Conservation (phyloP, 2,888 invertebrate species). For the Globia sparganii region DNA sequence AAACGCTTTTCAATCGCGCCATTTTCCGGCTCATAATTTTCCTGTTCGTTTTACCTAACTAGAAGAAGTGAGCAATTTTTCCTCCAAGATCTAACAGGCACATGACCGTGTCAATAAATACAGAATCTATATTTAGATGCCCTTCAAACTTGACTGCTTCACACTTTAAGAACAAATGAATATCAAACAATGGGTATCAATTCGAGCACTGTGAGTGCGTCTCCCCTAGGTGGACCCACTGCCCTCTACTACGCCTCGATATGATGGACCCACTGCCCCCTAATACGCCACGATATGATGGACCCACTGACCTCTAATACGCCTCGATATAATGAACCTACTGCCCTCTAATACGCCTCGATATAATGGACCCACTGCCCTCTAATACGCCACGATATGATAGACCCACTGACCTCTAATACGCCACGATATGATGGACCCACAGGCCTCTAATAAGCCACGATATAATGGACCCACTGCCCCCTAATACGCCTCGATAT, state of each 20-base stretch:
- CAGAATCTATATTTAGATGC: not conserved
- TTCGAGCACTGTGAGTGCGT: not conserved
- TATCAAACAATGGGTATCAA: not conserved
- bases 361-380: too few relatives aligned
- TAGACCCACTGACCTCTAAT: too few relatives aligned
- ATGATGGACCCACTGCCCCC: too few relatives aligned
- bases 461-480: too few relatives aligned
- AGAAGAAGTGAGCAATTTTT: not conserved
- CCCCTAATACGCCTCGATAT: not conserved
- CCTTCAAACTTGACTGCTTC: slow-evolving; percentile 12
- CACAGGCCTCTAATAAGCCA: too few relatives aligned
- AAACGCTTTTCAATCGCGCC: not conserved
- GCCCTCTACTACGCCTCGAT: too few relatives aligned
- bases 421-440: too few relatives aligned
- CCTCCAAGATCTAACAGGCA: not conserved
- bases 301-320: not conserved
- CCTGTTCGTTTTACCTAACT: not conserved
- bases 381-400: not conserved
- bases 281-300: not conserved
- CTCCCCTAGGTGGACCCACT: not conserved
- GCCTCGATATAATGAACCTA: too few relatives aligned
- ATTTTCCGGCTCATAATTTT: not conserved
- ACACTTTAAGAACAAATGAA: slow-evolving; percentile 3
- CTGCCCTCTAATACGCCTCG: not conserved
- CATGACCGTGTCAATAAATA: slow-evolving; percentile 2